These are phyloP conservation scores for Andrena praecox DNA, from an alignment of 2,888 invertebrate species.

Conservation along the genomic window DNA sequence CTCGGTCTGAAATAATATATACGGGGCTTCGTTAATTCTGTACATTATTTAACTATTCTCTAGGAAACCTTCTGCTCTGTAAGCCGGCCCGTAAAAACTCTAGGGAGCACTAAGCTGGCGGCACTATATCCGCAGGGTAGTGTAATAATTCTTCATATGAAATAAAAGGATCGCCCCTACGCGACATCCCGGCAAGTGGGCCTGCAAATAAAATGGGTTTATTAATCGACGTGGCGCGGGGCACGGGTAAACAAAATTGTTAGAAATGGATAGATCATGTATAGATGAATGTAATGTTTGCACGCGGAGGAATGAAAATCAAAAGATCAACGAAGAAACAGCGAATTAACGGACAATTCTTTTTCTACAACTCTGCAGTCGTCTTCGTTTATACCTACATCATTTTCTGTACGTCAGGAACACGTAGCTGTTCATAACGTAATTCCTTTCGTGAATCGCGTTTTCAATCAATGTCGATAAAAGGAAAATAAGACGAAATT, in stretches of 20 bases:
- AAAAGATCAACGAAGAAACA: too few species aligned
- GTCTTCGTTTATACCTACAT: neutral
- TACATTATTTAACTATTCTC: slow-evolving; percentile 37
- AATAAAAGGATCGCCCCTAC: slow-evolving; percentile 27
- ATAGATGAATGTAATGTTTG: too few species aligned
- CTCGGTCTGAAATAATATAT: slow-evolving; percentile 3
- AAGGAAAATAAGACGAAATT: slow-evolving; percentile 34
- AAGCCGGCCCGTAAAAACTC: slow-evolving; percentile 45
- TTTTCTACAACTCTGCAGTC: too few species aligned
- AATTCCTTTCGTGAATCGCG: slow-evolving; percentile 6
- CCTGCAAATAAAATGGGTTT: slow-evolving; percentile 5
- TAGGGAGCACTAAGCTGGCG: slow-evolving; percentile 38
- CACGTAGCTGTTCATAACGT: slow-evolving; percentile 3
- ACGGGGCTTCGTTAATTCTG: slow-evolving; percentile 35
- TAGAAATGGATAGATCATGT: too few species aligned
- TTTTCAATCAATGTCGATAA: slow-evolving; percentile 31
- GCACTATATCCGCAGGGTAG: slow-evolving; percentile 10
- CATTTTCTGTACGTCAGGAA: slow-evolving; percentile 4
- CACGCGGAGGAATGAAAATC: too few species aligned
- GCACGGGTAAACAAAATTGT: neutral
- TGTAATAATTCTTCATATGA: slow-evolving; percentile 41
- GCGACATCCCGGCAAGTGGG: neutral
- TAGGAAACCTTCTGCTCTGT: slow-evolving; percentile 12
- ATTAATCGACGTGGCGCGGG: neutral
- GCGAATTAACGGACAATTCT: too few species aligned